phyloP scores from a whole-genome alignment of 1,140 invertebrate species.

The Cherax quadricarinatus region DNA sequence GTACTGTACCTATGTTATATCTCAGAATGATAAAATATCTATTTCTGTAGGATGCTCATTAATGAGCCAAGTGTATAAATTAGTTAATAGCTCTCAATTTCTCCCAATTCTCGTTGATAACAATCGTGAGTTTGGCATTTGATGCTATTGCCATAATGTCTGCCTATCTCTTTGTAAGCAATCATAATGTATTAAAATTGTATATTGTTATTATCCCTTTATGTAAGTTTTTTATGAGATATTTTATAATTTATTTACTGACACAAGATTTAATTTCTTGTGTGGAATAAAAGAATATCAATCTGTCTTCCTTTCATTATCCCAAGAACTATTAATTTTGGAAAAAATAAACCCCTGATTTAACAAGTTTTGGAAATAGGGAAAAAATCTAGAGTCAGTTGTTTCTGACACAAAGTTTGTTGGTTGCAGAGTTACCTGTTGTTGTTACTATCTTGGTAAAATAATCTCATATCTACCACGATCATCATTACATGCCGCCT shows the following conservation, averaged over 20 bases:
- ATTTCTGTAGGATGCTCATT: neutral
- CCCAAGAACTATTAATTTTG: neutral
- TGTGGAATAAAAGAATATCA: slow-evolving; percentile 60
- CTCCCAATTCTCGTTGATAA: neutral
- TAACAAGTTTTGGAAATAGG: too few species aligned
- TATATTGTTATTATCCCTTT: slow-evolving; percentile 70
- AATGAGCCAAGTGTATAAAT: neutral
- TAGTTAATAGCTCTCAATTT: neutral
- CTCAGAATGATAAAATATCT: neutral
- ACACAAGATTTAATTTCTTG: slow-evolving; percentile 65
- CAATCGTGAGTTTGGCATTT: slow-evolving; percentile 53
- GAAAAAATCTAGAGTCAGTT: too few species aligned
- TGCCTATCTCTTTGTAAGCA: slow-evolving; percentile 65
- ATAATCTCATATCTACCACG: too few species aligned
- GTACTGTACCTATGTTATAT: neutral
- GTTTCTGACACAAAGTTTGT: too few species aligned
- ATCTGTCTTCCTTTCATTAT: slow-evolving; percentile 4
- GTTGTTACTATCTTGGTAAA: too few species aligned
- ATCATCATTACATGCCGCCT: too few species aligned
- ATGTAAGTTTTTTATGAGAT: slow-evolving; percentile 69
- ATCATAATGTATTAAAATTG: slow-evolving; percentile 66
- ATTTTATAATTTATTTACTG: slow-evolving; percentile 70
- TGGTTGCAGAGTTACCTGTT: too few species aligned
- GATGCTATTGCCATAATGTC: slow-evolving; percentile 69
- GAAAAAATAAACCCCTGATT: too few species aligned